Evolutionary conservation across 2,113 vertebrate species (phyloP), one percentile per base, ranked within the genome.

Genomic region (Coryphaenoides rupestris): DNA sequence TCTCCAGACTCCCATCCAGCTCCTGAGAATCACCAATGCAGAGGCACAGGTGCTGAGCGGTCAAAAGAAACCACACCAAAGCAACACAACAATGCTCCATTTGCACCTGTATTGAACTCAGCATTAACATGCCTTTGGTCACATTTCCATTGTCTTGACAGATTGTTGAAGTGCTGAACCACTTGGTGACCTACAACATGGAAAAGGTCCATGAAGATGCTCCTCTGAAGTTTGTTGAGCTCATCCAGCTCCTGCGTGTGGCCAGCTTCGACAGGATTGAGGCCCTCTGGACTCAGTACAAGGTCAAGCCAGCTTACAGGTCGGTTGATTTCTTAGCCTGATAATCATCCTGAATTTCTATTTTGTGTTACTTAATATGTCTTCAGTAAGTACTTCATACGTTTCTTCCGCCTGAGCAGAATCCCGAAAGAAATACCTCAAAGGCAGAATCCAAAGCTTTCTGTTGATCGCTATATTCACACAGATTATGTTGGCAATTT

Each of bases 221-320:
- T 60, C 89, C 91, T 0, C 75, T 90, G 56, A 93, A 90, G 65
- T 92, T 90, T 71, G 24, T 93, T 61, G 81, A 93, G 70, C 84
- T 97, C 0, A 56, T 89, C 19, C 92, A 94, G 74, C 80, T 94
- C 9, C 68, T 92, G 66, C 90, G 88, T 66, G n/a, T 60, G 16
- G 59, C 79, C n/a, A 80, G 57, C 0, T 3, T 50, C 13, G 79
- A 92, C 14, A 65, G 0, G 6, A 78, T 93, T 5, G 73, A 89
- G 21, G 72, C 80, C 19, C 54, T 92, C 58, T 93, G 89, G 88
- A 65, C 56, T 66, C 87, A 89, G 15, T 81, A 65, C 68, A 84
- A 84, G 71, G n/a, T 7, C 15, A 80, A 49, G 61, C 69, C 76
- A 1, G 67, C 75, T 54, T 49, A 82, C 69, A 92, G 90, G 91